Evolutionary conservation across 2,888 invertebrate genomes (phyloP), one percentile per base, ranked within the genome.

Genomic region (Melolontha melolontha): DNA sequence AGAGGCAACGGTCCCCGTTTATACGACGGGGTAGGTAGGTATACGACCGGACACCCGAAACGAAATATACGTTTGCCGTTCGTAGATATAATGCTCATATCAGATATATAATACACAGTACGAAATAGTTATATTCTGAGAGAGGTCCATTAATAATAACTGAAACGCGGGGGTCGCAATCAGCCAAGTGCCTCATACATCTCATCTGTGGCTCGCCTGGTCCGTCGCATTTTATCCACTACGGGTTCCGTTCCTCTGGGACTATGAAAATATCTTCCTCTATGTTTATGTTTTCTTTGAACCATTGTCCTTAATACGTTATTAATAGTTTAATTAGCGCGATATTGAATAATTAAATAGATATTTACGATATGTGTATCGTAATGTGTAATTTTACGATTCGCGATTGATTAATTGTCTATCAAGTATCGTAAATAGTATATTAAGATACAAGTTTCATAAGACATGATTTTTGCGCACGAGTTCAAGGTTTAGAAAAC

Each of bases 141-240:
- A 73, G 73, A 74, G 75, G 73, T 72, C 75, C 76, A 77, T 76
- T 76, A 77, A 77, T 77, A 76, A 75, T 75, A 66, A 66, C 50
- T 49, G 55, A 70, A 70, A 71, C 68, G 70, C 66, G 66, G 71
- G 71, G 72, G 73, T 71, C 74, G 76, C 75, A 77, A 76, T 76
- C 77, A 77, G 75, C 69, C 69, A 69, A 69, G 66, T 66, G 69
- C 66, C 69, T 52, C 69, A 49, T 69, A 63, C 69, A 66, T 67
- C 69, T 69, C 66, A 63, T 69, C 69, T 54, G 59, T 50, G 57
- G 65, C 57, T 44, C 59, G 59, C 65, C 14, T 12, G 47, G 27
- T 47, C 44, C 41, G 50, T 39, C 52, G 63, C 54, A 59, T 63
- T 54, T 63, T 64, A 67, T 63, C 67, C n/a, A 66, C 44, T 6